Conservation (phyloP, 2,888 invertebrate species). For the Psylliodes chrysocephalus region DNA sequence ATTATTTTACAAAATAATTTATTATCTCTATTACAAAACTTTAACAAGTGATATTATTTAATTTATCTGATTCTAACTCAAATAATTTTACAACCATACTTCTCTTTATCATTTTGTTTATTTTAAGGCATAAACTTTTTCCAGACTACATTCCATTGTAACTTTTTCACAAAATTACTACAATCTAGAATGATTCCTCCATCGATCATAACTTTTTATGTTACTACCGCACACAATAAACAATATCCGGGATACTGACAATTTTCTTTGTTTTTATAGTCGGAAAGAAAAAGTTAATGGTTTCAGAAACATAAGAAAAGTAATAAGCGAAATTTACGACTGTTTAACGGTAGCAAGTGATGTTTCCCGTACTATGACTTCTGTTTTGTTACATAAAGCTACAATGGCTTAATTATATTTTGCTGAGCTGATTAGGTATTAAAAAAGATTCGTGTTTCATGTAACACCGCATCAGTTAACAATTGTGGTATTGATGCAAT, state of each 20-base stretch:
- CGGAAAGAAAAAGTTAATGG: background rate
- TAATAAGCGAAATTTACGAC: background rate
- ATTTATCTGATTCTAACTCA: no score
- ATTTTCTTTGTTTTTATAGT: background rate
- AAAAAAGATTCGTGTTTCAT: background rate
- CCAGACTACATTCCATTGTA: background rate
- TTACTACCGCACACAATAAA: background rate
- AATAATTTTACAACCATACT: no score
- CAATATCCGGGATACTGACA: background rate
- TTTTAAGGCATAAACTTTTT: no score
- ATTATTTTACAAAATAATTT: no score
- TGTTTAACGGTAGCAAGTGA: background rate
- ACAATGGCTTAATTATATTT: slow-evolving; percentile 31
- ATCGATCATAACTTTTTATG: background rate
- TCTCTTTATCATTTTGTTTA: no score
- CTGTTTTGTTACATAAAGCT: slow-evolving; percentile 14
- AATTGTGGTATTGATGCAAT: no score
- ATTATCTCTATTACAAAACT: no score
- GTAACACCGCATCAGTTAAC: background rate
- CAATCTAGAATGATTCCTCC: background rate
- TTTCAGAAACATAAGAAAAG: background rate
- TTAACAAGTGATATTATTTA: no score
- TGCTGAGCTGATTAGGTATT: slow-evolving; percentile 7
- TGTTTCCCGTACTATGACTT: background rate
- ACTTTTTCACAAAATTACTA: background rate